phyloP scores from a whole-genome alignment of 2,113 vertebrate species.

The Nothocercus julius region DNA sequence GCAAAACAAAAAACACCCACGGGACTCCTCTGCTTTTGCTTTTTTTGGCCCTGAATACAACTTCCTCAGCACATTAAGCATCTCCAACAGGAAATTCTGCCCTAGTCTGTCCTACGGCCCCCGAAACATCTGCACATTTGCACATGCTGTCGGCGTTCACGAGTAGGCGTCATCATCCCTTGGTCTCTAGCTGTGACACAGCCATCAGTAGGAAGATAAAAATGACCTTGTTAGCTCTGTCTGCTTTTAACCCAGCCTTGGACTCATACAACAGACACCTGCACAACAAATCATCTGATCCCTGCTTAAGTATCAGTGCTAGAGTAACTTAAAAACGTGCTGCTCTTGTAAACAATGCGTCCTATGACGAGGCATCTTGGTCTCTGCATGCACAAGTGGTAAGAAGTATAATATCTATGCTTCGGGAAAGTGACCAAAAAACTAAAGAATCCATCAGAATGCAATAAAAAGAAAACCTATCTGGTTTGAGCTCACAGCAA shows the following conservation, averaged over 20 bases:
- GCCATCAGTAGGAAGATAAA: neutral
- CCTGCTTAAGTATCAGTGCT: neutral
- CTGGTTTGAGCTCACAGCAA: neutral
- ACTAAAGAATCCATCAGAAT: neutral
- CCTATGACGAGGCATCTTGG: neutral
- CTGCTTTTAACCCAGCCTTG: neutral
- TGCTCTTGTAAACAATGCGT: neutral
- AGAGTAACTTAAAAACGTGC: neutral
- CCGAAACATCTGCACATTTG: constrained; percentile 12
- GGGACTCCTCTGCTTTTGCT: neutral
- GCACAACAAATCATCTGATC: neutral
- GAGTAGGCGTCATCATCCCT: neutral
- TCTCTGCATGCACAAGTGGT: neutral
- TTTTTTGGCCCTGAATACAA: neutral
- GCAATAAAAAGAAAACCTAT: neutral
- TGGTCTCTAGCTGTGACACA: neutral
- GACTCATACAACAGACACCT: neutral
- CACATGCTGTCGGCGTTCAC: neutral
- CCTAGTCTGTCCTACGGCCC: neutral
- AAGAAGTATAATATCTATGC: neutral
- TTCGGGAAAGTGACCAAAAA: neutral
- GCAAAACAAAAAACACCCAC: constrained; percentile 1
- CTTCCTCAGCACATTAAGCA: constrained; percentile 29
- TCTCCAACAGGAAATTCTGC: constrained; percentile 3
- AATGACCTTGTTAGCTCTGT: neutral